Conservation (phyloP, 2,888 invertebrate genomes). For the Odontomyia ornata region DNA sequence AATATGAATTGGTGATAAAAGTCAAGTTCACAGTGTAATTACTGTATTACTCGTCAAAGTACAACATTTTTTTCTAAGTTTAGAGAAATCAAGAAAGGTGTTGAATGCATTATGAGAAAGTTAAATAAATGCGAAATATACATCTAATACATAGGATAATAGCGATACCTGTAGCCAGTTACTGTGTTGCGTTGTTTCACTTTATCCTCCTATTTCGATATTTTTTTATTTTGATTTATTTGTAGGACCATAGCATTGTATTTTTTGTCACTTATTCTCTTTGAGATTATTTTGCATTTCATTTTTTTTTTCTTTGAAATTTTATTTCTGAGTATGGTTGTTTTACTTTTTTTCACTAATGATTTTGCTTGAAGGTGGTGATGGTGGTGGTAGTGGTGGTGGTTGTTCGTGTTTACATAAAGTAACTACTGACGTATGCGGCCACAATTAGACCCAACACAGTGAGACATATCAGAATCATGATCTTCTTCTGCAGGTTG, state of each 20-base stretch:
- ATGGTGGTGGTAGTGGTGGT: conserved; percentile 47
- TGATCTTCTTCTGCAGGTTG: conserved; percentile 82
- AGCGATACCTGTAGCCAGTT: conserved; percentile 49
- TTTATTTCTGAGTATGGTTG: conserved; percentile 47
- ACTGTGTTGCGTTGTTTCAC: conserved; percentile 46
- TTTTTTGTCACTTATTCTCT: conserved; percentile 18
- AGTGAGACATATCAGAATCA: conserved; percentile 90
- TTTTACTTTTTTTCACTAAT: conserved; percentile 57
- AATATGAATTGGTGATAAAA: conserved; percentile 3
- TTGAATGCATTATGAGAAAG: too few relatives aligned
- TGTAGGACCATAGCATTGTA: conserved; percentile 45
- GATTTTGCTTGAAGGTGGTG: conserved; percentile 52
- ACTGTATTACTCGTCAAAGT: conserved; percentile 46
- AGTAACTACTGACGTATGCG: conserved; percentile 72
- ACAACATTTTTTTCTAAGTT: conserved; percentile 49
- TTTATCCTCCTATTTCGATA: conserved; percentile 46
- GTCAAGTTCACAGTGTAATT: not conserved
- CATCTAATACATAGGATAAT: conserved; percentile 12
- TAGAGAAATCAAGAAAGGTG: not conserved
- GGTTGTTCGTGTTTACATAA: conserved; percentile 65
- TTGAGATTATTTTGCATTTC: conserved; percentile 50
- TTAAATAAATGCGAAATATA: not conserved
- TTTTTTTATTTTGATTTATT: conserved; percentile 39
- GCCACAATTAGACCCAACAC: conserved; percentile 83
- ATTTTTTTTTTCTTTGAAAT: conserved; percentile 14